Base-by-base conservation (phyloP, 2,888 invertebrate genomes). In the Orthosia gothica region DNA sequence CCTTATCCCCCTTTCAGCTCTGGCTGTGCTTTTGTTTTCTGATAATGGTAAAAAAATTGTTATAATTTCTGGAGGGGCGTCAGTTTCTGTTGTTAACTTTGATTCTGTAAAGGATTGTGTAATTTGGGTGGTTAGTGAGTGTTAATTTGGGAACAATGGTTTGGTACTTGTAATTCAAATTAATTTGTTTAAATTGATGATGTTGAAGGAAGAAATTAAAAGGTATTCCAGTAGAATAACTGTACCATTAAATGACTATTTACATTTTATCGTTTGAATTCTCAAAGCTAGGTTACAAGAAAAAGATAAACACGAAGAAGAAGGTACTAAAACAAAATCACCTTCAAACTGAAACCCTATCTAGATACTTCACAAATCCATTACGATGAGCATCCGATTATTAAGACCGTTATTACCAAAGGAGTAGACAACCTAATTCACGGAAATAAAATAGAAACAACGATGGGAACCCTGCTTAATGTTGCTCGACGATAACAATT, bases 21-120 rank as follows among this genome's bases (percentile, higher is more conserved):
- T 82, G 85, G 84, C 85, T 87, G 84, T 88, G 88, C 86, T 89
- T 81, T 87, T 90, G 86, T 89, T 94, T 93, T 93, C 90, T 92
- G 91, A 92, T 92, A 89, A 87, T 89, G 86, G 86, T 89, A 83
- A 88, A 90, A 90, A 88, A 89, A 88, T 80, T 86, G 70, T 79
- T 82, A 80, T 82, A 82, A 76, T 78, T 81, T 79, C 74, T 75
- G 23, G 55, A 84, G 74, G 71, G 76, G 71, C 82, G 77, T 81
- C 81, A 81, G 78, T 88, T 82, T 79, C 74, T 76, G 70, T 75
- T 72, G 76, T 83, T 85, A 82, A 80, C 66, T 80, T 76, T 85
- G 76, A 82, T 82, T 85, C 68, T 58, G 47, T 74, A 83, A 81
- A 74, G 77, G 83, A 73, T 84, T 82, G 73, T 66, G 69, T 80